Base-by-base conservation (phyloP, 2,113 vertebrate genomes). In the Alosa alosa region DNA sequence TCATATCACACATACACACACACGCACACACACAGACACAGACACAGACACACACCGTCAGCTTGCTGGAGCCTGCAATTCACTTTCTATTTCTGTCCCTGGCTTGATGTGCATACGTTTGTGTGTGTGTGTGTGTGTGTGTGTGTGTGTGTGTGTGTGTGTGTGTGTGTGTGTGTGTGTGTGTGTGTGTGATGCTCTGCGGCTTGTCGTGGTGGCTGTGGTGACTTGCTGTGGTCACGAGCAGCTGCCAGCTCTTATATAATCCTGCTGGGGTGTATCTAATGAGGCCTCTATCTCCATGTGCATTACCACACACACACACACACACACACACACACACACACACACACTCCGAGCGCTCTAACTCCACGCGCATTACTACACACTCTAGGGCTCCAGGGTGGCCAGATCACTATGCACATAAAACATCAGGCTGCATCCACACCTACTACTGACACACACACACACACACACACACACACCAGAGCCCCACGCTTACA, bases 191-290 rank as follows among this genome's bases (percentile, higher is more conserved):
- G 11, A 20, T 25, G 20, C 57, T 64, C 17, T 18, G 17, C 15
- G 52, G 52, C 57, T 22, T 64, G 22, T 7, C 57, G 57, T 1
- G 5, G 22, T 72, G 64, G 13, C 31, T 13, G 64, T 72, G 8
- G 25, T 72, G 7, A 25, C 64, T 72, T 25, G 64, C 25, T 72
- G 9, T 36, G 64, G 64, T 72, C 64, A 72, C 64, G 10, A 72
- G 64, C 64, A 72, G 64, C 64, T 72, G 64, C 64, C 25, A 31
- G n/a, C n/a, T 72, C 64, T 72, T 72, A 72, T 72, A 72, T 72
- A 72, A 72, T 72, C n/a, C 64, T 72, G 64, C 64, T 13, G 25
- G 64, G 64, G n/a, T 72, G 10, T 36, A 72, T 72, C 64, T 72
- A 72, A 72, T 72, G 64, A 72, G 64, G n/a, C 6, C 64, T 31